Evolutionary conservation across 2,113 vertebrate genomes (phyloP).

Genomic region (Apus apus): DNA sequence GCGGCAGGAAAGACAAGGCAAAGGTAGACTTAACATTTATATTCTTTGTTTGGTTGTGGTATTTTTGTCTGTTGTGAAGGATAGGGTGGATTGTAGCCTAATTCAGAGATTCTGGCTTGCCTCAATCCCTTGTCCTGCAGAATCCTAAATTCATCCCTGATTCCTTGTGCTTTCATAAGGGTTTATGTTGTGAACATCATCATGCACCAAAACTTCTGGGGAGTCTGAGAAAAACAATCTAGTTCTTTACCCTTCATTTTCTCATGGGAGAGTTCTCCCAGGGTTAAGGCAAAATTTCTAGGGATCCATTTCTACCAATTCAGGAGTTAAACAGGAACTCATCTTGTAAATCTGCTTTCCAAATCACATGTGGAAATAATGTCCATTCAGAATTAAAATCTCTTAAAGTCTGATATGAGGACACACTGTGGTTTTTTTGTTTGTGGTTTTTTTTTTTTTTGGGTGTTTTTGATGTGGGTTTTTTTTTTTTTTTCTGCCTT

Average conservation of each 20-base stretch:
- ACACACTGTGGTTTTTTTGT: background rate
- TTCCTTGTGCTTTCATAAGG: background rate
- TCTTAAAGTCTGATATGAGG: background rate
- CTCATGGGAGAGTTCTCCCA: background rate
- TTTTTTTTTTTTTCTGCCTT: background rate
- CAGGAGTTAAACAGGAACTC: background rate
- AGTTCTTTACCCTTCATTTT: background rate
- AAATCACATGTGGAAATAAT: background rate
- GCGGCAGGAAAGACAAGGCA: background rate
- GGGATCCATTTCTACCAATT: background rate
- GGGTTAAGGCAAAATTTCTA: background rate
- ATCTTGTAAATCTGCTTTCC: background rate
- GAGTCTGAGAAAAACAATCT: background rate
- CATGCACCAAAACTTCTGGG: background rate
- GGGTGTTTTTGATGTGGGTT: no score
- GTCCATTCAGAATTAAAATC: background rate
- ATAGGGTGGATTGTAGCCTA: background rate
- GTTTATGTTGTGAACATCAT: background rate
- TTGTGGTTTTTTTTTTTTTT: background rate
- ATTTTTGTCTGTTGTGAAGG: background rate
- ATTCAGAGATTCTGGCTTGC: background rate
- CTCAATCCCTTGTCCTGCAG: background rate
- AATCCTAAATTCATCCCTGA: background rate
- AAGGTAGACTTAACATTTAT: background rate
- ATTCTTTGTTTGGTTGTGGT: background rate